Conservation (phyloP, 2,888 invertebrate genomes). For the Teleiodes luculella region DNA sequence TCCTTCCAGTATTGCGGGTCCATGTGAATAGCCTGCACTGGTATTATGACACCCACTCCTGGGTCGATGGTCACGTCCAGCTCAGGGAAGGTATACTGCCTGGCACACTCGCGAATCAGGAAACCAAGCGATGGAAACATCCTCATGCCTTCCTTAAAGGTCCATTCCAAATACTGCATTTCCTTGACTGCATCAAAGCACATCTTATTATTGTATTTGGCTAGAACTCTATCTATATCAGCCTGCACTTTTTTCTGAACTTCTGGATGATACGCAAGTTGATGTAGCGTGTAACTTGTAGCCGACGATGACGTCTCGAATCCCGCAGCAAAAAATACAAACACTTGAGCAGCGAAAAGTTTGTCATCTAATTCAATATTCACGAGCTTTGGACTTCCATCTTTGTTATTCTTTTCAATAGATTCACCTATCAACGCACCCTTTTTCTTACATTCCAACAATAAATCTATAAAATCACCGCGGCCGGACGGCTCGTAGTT, state of each 20-base stretch:
- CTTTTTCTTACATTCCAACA: slow-evolving; percentile 24
- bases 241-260: slow-evolving; percentile 24
- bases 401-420: slow-evolving; percentile 18
- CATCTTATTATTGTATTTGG: slow-evolving; percentile 24
- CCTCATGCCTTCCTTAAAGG: slow-evolving; percentile 24
- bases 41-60: slow-evolving; percentile 31
- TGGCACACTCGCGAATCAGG: slow-evolving; percentile 22
- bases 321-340: slow-evolving; percentile 28
- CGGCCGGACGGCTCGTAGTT: slow-evolving; percentile 25
- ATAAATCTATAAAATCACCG: slow-evolving; percentile 30
- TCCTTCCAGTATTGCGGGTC: slow-evolving; percentile 50
- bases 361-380: slow-evolving; percentile 19
- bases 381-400: slow-evolving; percentile 15
- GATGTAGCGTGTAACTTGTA: slow-evolving; percentile 24
- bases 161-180: slow-evolving; percentile 25
- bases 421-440: slow-evolving; percentile 22
- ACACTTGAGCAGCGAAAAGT: slow-evolving; percentile 27
- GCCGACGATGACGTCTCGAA: slow-evolving; percentile 29
- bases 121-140: slow-evolving; percentile 24
- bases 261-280: slow-evolving; percentile 24
- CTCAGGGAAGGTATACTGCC: slow-evolving; percentile 22
- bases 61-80: slow-evolving; percentile 35
- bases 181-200: slow-evolving; percentile 28
- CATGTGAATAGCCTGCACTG: slow-evolving; percentile 48
- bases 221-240: slow-evolving; percentile 26